Percentiles rank a stretch among this genome's conserved stretches.
Conservation (phyloP, 2,113 vertebrate genomes). For the Antechinus flavipes region DNA sequence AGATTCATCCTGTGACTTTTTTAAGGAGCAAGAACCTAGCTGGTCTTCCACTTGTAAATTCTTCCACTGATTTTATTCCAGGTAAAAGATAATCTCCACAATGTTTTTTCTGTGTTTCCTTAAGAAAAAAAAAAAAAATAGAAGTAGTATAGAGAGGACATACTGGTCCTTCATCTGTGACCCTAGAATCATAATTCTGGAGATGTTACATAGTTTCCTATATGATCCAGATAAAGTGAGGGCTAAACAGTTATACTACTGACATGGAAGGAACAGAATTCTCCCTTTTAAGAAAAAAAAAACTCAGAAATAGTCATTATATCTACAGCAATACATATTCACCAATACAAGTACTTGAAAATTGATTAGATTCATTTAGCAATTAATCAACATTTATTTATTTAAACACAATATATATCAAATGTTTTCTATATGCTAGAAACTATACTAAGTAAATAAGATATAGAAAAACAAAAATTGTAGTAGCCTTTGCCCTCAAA, state of each 20-base stretch:
- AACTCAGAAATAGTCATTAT: neutral
- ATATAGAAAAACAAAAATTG: neutral
- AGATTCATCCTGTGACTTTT: neutral
- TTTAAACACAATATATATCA: neutral
- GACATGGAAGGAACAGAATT: neutral
- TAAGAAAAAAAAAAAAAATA: neutral
- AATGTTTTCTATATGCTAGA: neutral
- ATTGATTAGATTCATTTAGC: neutral
- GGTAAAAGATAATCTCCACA: neutral
- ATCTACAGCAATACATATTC: neutral
- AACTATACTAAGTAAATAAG: neutral
- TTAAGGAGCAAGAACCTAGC: neutral
- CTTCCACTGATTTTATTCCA: neutral
- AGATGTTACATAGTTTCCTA: neutral
- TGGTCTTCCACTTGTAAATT: neutral
- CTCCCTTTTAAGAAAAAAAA: neutral
- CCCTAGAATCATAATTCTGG: neutral
- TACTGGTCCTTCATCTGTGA: neutral
- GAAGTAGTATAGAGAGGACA: neutral
- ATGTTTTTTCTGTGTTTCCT: neutral
- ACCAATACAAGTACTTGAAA: neutral
- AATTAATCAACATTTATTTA: neutral
- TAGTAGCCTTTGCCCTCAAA: neutral
- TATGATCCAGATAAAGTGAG: neutral
- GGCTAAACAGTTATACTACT: neutral